These are phyloP conservation scores for Dipodomys merriami DNA, from an alignment of 2,113 vertebrate species.

Conservation along the genomic window DNA sequence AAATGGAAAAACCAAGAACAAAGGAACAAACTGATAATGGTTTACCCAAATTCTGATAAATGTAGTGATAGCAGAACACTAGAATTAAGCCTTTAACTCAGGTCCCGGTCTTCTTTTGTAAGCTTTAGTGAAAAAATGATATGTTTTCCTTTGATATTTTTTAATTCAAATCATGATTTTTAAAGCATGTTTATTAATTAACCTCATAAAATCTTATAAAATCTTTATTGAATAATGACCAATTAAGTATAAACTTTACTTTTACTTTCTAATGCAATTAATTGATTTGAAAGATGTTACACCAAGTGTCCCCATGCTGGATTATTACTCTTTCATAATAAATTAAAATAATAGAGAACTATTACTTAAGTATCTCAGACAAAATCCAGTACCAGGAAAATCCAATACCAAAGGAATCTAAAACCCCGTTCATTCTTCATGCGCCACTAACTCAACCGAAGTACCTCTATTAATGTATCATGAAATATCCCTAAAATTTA, in stretches of 20 bases:
- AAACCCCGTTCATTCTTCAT: neutral
- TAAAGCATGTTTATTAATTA: neutral
- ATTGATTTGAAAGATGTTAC: slow-evolving; percentile 8
- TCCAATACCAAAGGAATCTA: neutral
- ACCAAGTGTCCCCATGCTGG: neutral
- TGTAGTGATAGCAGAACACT: neutral
- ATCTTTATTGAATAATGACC: neutral
- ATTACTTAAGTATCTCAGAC: neutral
- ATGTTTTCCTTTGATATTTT: neutral
- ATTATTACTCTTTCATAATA: slow-evolving; percentile 22
- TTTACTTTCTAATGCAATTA: slow-evolving; percentile 37
- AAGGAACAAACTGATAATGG: neutral
- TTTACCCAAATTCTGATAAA: neutral
- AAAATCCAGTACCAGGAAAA: neutral
- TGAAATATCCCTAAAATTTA: slow-evolving; percentile 63
- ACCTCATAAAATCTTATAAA: slow-evolving; percentile 5
- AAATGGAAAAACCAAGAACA: neutral
- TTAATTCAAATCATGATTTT: neutral
- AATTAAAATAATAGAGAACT: slow-evolving; percentile 23
- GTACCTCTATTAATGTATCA: neutral
- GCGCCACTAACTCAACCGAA: slow-evolving; percentile 13
- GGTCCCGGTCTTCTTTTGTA: neutral
- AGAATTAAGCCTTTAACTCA: neutral
- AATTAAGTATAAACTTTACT: neutral
- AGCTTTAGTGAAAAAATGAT: neutral